Evolutionary conservation across 2,113 vertebrate species (phyloP), one percentile per base, ranked within the genome.

Genomic region (Hystrix brachyura): DNA sequence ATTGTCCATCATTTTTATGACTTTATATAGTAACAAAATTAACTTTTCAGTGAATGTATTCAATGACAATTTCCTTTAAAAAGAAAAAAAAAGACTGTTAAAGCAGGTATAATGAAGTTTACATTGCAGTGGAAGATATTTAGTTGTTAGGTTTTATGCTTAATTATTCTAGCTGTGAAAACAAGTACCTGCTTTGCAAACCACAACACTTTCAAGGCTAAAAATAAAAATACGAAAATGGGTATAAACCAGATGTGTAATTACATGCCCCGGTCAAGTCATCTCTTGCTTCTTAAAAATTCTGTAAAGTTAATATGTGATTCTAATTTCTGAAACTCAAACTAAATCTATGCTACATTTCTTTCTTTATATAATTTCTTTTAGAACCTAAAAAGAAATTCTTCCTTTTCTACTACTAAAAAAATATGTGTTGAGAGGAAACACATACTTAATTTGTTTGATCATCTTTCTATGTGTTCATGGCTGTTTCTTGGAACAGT

Each of bases 161-260:
- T 96, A 83, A 95, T 84, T 95, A 48, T 78, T 95, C 57, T 53
- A 85, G 38, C 72, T 96, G 74, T 92, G 93, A 83, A 95, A 93
- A 78, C 79, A 97, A 96, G 86, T 91, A 93, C 78, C 86, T 82
- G 12, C 86, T 95, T 96, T 84, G 91, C 55, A 93, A 96, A 91
- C 79, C 32, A 57, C 62, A 57, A 48, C 60, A 69, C 29, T 80
- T 96, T 76, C 53, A 95, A 88, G 32, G 79, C 79, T 78, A 85
- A 80, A 94, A 94, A 72, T 69, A 87, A 92, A 96, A 74, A 76
- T 64, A 19, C 27, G 76, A 53, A 92, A 91, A 62, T 84, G 43
- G 87, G 38, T 76, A 60, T 89, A 76, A 96, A 64, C 51, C 64
- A 74, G 38, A 71, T 84, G 71, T 90, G 43, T 87, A 82, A 87